Evolutionary conservation across 2,113 vertebrate genomes (phyloP), one percentile per base, ranked within the genome.

Genomic region (Alligator mississippiensis): DNA sequence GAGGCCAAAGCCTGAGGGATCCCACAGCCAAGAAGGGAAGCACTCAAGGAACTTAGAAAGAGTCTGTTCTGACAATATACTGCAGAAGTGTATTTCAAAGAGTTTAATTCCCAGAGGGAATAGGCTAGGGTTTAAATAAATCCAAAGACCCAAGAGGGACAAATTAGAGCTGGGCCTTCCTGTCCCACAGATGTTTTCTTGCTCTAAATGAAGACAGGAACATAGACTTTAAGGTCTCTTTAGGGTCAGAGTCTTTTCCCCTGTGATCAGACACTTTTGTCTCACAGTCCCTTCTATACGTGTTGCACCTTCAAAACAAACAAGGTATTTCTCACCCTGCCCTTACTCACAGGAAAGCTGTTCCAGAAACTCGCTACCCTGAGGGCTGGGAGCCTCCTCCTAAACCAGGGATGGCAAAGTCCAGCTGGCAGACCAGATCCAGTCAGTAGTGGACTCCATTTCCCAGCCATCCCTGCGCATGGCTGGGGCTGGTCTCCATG

Each of bases 121-220:
- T 4, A 18, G 58, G 77, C 54, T 79, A 62, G 0, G 0, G 24
- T 4, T 3, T 2, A 9, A 57, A 30, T 64, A 47, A 47, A 47
- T 47, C 47, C 5, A 30, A 76, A 87, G 59, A 11, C 9, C 19
- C 0, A 1, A 11, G 38, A 47, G 63, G 72, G 54, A 59, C 18
- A 61, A 47, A 38, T 85, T 60, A 21, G 1, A 78, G 24, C 55
- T 80, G 15, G 11, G 19, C 58, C 85, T 84, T 75, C 89, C 38
- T 78, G 77, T 24, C 75, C 58, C 84, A 75, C 1, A 4, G 77
- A 89, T 85, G 30, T 9, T 5, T 11, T 85, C 11, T 25, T 30
- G n/a, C 88, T 85, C 64, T 54, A 61, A 14, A 11, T n/a, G 78
- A 30, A 47, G 85, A 76, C 6, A 78, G 25, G 47, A 74, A 59